Base-by-base conservation (phyloP, 2,113 vertebrate genomes). In the Amazona vittata region DNA sequence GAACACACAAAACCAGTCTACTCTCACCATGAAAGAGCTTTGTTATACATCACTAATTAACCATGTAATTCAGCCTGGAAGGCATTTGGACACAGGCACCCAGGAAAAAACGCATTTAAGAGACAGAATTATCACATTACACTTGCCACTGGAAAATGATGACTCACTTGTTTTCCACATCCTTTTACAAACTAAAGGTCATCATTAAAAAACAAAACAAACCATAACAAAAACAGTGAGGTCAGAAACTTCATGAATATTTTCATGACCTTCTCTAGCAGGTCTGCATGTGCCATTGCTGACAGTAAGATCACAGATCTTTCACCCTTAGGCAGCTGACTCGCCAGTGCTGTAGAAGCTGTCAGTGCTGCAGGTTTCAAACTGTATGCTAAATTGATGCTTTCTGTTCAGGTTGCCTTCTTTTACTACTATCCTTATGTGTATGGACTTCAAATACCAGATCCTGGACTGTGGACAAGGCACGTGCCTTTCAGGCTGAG, bases 161-260 rank as follows among this genome's bases (percentile, higher is more conserved):
- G 82, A 91, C 77, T 87, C 41, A 80, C 74, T 67, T 59, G 37
- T 93, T 92, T 94, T 55, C 83, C 33, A 29, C 31, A 80, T 60
- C 52, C n/a, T 50, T 50, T 85, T 77, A 59, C 67, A 86, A 85
- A 74, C 39, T 41, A 73, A 74, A 15, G 24, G 16, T 74, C 82
- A 80, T 22, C 6, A 60, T 17, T 31, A n/a, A 49, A 64, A 82
- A 67, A 76, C 37, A 37, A 43, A 26, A 50, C 25, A 50, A 50
- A 50, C 9, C 24, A 25, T 37, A 47, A 21, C 39, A 26, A 15
- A 28, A 24, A 5, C 33, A 49, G 12, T 3, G 12, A 74, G 46
- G 84, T 81, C 67, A 83, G 82, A 91, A 70, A 52, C 19, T 11
- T 50, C 59, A 77, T 12, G 3, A 80, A 31, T 86, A 49, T 70